Percentiles rank a stretch among this genome's conserved stretches.
Conservation (phyloP, 2,113 vertebrate genomes). For the Colossoma macropomum region DNA sequence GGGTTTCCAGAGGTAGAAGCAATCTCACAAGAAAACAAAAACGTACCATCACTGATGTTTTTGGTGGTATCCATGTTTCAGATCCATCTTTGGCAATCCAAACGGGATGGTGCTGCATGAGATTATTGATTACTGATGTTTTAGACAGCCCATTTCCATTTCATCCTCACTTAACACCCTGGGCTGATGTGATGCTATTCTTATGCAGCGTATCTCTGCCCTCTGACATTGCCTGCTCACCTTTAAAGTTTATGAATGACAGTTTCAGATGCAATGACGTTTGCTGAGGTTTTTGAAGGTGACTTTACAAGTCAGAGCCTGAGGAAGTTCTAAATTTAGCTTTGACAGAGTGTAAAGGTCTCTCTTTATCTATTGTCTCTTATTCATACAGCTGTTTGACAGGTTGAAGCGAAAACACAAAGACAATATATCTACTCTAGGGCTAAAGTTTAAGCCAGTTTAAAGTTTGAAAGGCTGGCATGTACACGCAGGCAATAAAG, state of each 20-base stretch:
- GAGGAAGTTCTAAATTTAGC: slow-evolving; percentile 41
- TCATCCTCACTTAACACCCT: slow-evolving; percentile 9
- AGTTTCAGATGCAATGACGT: slow-evolving; percentile 30
- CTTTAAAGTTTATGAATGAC: slow-evolving; percentile 36
- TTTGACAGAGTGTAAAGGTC: slow-evolving; percentile 21
- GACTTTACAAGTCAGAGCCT: slow-evolving; percentile 29
- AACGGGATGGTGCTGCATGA: not conserved
- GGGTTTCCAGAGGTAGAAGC: not conserved
- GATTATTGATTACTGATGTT: slow-evolving; percentile 1
- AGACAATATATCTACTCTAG: slow-evolving; percentile 30
- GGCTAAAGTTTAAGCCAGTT: slow-evolving; percentile 16
- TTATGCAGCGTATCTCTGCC: slow-evolving; percentile 20
- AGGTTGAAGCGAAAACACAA: slow-evolving; percentile 29
- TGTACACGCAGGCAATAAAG: not conserved
- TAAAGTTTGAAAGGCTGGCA: slow-evolving; percentile 13
- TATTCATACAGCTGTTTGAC: slow-evolving; percentile 30
- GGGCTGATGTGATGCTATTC: slow-evolving; percentile 13
- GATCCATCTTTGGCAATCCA: not conserved
- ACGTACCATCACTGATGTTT: not conserved
- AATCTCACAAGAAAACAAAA: not conserved
- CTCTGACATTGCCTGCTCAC: slow-evolving; percentile 26
- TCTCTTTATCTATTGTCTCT: slow-evolving; percentile 29
- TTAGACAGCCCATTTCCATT: slow-evolving; percentile 6
- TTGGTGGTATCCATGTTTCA: not conserved
- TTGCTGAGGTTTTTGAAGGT: slow-evolving; percentile 19